Base-by-base conservation (phyloP, 2,113 vertebrate genomes). In the Paradisaea rubra region DNA sequence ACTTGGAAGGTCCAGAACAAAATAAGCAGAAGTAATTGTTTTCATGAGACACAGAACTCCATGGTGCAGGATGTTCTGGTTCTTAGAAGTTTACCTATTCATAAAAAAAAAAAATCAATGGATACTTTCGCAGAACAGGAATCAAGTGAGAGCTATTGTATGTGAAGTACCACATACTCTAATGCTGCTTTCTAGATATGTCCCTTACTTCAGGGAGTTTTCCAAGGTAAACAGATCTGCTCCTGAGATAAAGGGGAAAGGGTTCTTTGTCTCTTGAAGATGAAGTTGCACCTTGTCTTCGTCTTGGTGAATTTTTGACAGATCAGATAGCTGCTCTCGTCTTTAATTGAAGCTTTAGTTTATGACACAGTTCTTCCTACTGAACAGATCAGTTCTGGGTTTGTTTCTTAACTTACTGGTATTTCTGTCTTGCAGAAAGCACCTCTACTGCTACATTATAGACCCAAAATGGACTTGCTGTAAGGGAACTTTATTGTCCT, bases 381-480 rank as follows among this genome's bases (percentile, higher is more conserved):
- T 82, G 24, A 72, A 73, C 15, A 59, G 21, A 25, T 60, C 28
- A 53, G 13, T 68, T 89, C 23, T 42, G 18, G 5, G 23, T 85
- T 90, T 93, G 30, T 85, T 89, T 81, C 54, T 91, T 78, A 88
- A 94, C 63, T 35, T 73, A 28, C 1, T 83, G 56, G 7, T 93
- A 47, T 81, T 95, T 95, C 79, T 96, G 45, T 97, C 63, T 98
- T 97, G 23, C 98, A 99, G 99, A 99, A 99, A 98, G 99, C 99
- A 7, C 99, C 99, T 41, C 99, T 99, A 94, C 98, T 99, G 98
- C 98, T 99, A 94, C 99, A 99, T 98, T 99, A 99, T 98, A 99
- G 99, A 99, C 99, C 99, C 96, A 99, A 99, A 98, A 99, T 99
- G 99, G 99, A 99, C 98, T 98, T 99, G 97, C 98, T 99, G 98